These are phyloP conservation scores for Hybognathus amarus DNA, from an alignment of 2,797 vertebrate species.

Conservation along the genomic window DNA sequence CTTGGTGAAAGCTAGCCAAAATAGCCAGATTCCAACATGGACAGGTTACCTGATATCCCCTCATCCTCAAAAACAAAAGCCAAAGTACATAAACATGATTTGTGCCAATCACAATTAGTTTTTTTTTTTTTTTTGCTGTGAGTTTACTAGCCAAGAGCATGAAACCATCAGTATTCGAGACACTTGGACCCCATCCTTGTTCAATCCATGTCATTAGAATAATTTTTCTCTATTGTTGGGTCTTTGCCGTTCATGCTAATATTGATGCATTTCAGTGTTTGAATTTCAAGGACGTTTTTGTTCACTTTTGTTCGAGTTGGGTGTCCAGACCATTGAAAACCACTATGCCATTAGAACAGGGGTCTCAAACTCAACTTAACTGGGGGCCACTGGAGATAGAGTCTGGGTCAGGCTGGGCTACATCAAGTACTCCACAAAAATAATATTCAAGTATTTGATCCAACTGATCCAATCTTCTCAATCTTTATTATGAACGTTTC, in stretches of 20 bases:
- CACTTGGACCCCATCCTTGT: not conserved
- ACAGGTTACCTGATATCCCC: not conserved
- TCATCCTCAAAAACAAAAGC: not conserved
- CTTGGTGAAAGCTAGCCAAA: not conserved
- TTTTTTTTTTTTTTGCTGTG: not conserved
- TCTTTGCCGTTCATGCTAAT: not conserved
- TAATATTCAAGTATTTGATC: too few species aligned
- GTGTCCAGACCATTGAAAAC: not conserved
- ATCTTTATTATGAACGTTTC: too few species aligned
- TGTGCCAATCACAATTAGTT: not conserved
- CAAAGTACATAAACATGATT: not conserved
- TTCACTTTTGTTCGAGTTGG: not conserved
- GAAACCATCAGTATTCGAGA: not conserved
- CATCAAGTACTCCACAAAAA: too few species aligned
- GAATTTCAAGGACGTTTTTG: not conserved
- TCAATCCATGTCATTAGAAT: not conserved
- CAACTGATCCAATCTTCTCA: too few species aligned
- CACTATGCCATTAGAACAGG: too few species aligned
- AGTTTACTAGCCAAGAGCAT: not conserved
- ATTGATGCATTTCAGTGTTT: not conserved
- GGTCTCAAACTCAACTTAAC: too few species aligned
- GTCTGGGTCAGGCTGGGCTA: too few species aligned
- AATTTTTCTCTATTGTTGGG: not conserved
- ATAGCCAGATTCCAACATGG: not conserved
- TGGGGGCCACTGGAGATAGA: too few species aligned